Evolutionary conservation across 2,888 invertebrate genomes (phyloP), one percentile per base, ranked within the genome.

Genomic region (Plagodis pulveraria): DNA sequence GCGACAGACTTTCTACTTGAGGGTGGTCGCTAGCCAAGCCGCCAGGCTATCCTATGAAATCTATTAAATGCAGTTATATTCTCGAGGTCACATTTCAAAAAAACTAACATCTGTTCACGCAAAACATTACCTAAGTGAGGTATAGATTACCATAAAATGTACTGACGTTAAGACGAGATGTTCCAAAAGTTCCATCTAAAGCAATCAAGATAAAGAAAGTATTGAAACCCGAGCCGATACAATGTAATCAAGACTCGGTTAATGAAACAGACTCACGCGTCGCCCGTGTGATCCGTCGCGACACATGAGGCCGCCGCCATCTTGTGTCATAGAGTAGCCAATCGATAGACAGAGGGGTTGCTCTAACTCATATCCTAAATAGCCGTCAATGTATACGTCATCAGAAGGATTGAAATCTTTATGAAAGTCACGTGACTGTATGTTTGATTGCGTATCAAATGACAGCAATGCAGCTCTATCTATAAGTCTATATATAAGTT

Each of bases 231-330:
- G 48, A 52, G 45, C 35, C 52, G 48, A 55, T 56, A 51, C 50
- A 40, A 44, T 56, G 45, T 52, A 59, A 59, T 62, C 56, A 59
- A 50, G 52, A 57, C 38, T 12, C 33, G 33, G 46, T 69, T 67
- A 71, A 62, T 66, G 55, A 53, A 58, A 56, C 63, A 56, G 70
- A 69, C 66, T 72, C 83, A 83, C 82, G 83, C 80, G 78, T 76
- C 69, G 66, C 66, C 67, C 64, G 76, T 78, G 80, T 85, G 84
- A 80, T 76, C 71, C 63, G 67, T 62, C 51, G 38, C 33, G 52
- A 74, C 84, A 84, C 81, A 83, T 83, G 83, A 80, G 60, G 62
- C 50, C 46, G 82, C 79, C 60, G 62, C 50, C 46, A 82, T 47
- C 71, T 66, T 70, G 68, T 55, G 63, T 12, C 77, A 80, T 58